A percentile compares a stretch with the other conserved stretches of the same genome.
phyloP scores from a whole-genome alignment of 2,113 vertebrate species.

The Columbina picui region DNA sequence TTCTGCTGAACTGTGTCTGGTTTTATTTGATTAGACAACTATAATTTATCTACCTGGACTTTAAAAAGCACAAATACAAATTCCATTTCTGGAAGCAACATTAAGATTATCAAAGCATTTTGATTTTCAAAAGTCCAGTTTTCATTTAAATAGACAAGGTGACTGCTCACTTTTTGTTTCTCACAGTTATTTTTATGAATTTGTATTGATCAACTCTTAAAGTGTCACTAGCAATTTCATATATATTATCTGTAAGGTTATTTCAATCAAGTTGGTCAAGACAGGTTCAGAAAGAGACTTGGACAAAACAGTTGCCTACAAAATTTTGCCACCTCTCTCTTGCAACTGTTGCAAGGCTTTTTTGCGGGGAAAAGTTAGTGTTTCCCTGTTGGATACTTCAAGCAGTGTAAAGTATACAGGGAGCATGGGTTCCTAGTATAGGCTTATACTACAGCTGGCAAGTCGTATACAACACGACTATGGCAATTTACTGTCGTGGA shows the following conservation, averaged over 20 bases:
- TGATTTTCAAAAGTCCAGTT: background rate
- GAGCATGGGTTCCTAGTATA: background rate
- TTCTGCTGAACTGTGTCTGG: background rate
- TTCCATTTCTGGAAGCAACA: slow-evolving; percentile 9
- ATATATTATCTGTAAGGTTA: background rate
- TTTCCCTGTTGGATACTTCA: background rate
- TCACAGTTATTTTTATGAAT: background rate
- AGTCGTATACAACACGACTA: background rate
- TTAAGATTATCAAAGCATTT: background rate
- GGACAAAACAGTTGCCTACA: background rate
- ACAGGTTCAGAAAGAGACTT: background rate
- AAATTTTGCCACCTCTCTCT: background rate
- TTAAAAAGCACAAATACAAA: background rate
- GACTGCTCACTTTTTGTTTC: background rate
- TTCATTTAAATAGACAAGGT: background rate
- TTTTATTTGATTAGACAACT: background rate
- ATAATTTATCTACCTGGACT: background rate
- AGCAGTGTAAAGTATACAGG: background rate
- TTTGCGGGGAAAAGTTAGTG: background rate
- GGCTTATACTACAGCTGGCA: background rate
- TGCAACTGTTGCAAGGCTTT: background rate
- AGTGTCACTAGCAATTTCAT: background rate
- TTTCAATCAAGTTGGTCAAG: background rate
- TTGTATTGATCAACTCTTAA: background rate
- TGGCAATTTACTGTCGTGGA: background rate